These are phyloP conservation scores for Dynastes hyllus DNA, from an alignment of 2,888 invertebrate species.

Conservation along the genomic window DNA sequence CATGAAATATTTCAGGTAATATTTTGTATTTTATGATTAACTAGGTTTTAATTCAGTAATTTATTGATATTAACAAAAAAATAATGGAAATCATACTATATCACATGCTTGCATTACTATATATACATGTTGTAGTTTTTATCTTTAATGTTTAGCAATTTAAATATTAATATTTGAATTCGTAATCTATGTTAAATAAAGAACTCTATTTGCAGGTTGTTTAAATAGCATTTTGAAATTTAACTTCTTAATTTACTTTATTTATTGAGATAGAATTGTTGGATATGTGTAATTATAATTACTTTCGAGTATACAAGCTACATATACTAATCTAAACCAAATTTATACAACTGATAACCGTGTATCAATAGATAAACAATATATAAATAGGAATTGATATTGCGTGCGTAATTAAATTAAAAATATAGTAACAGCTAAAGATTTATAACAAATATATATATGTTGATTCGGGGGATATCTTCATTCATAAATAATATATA, in stretches of 20 bases:
- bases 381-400: constrained; percentile 12
- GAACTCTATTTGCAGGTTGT: not conserved
- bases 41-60: not conserved
- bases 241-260: not conserved
- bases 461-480: too few species aligned
- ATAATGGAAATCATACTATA: not conserved
- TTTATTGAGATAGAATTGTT: not conserved
- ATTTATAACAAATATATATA: too few species aligned
- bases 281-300: not conserved
- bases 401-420: not conserved
- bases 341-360: not conserved
- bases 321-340: constrained; percentile 1
- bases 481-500: too few species aligned
- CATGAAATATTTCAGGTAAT: constrained; percentile 96
- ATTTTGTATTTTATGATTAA: not conserved
- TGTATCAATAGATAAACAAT: constrained; percentile 12
- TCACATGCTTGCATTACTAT: not conserved
- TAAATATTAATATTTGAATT: constrained; percentile 14
- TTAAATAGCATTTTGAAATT: not conserved
- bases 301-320: not conserved
- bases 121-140: not conserved
- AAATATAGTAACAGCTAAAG: too few species aligned
- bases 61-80: too few species aligned
- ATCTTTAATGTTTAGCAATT: constrained; percentile 10
- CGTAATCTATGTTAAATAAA: constrained; percentile 4